Evolutionary conservation across 2,797 vertebrate species (phyloP), one percentile per base, ranked within the genome.

Genomic region (Kryptopterus vitreolus): DNA sequence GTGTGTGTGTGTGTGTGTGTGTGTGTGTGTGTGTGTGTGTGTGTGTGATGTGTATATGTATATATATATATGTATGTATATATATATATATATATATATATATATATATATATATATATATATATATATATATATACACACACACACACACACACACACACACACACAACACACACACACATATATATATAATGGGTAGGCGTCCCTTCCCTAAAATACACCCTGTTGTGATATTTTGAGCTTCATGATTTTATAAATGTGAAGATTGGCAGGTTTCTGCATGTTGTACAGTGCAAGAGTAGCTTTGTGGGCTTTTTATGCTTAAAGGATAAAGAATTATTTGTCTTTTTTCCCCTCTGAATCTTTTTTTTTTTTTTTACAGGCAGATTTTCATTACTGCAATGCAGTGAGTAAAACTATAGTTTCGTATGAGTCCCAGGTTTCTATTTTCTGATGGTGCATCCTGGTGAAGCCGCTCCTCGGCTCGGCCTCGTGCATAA

Each of bases 41-140:
- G 70, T 50, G 52, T 55, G n/a, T 72, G 20, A n/a, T 58, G 18
- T 72, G 68, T 57, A 31, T 65, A 55, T 63, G 75, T 58, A 76
- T n/a, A n/a, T n/a, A n/a, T n/a, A n/a, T n/a, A n/a, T n/a, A n/a
- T n/a, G n/a, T n/a, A n/a, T n/a, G n/a, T n/a, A n/a, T n/a, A n/a
- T n/a, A n/a, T n/a, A n/a, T n/a, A n/a, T n/a, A n/a, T n/a, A n/a
- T n/a, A n/a, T n/a, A n/a, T n/a, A n/a, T n/a, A n/a, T n/a, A n/a
- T n/a, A n/a, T n/a, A n/a, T n/a, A n/a, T n/a, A n/a, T n/a, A n/a
- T n/a, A n/a, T n/a, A n/a, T n/a, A n/a, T n/a, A n/a, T n/a, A n/a
- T n/a, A n/a, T n/a, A n/a, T n/a, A n/a, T n/a, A n/a, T n/a, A n/a
- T n/a, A n/a, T n/a, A n/a, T n/a, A n/a, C n/a, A n/a, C n/a, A n/a